Conservation (phyloP, 2,113 vertebrate species). For the Dermatemys mawii region DNA sequence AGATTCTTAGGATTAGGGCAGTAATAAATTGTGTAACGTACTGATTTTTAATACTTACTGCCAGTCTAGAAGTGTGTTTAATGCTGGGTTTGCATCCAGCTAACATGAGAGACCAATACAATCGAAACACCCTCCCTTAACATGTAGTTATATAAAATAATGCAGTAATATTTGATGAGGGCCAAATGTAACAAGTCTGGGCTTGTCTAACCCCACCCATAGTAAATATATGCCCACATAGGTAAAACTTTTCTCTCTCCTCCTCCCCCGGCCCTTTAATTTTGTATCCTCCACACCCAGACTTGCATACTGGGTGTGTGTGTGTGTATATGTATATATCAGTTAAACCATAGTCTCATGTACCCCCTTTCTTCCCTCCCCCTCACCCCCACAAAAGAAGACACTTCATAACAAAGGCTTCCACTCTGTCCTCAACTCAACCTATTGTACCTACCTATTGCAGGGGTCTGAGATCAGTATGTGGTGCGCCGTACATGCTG, state of each 20-base stretch:
- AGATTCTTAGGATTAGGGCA: background rate
- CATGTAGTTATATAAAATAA: background rate
- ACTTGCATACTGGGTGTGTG: background rate
- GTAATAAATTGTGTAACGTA: background rate
- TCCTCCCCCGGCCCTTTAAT: no score
- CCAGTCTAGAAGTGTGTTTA: background rate
- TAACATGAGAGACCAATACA: background rate
- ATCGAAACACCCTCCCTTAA: background rate
- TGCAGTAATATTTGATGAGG: background rate
- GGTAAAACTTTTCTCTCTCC: background rate
- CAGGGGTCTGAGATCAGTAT: conserved; percentile 55
- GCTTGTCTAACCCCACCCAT: background rate
- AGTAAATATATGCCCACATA: background rate
- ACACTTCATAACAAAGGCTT: conserved; percentile 29
- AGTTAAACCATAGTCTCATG: background rate
- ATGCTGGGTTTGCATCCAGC: background rate
- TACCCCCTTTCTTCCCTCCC: background rate
- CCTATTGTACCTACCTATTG: conserved; percentile 39
- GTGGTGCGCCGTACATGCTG: conserved; percentile 28
- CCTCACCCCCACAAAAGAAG: accelerated
- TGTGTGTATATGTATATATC: background rate
- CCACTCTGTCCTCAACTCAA: conserved; percentile 56
- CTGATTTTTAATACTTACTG: background rate
- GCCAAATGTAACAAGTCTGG: background rate
- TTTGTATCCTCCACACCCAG: background rate